Evolutionary conservation across 2,113 vertebrate genomes (phyloP).

Genomic region (Hassar affinis): DNA sequence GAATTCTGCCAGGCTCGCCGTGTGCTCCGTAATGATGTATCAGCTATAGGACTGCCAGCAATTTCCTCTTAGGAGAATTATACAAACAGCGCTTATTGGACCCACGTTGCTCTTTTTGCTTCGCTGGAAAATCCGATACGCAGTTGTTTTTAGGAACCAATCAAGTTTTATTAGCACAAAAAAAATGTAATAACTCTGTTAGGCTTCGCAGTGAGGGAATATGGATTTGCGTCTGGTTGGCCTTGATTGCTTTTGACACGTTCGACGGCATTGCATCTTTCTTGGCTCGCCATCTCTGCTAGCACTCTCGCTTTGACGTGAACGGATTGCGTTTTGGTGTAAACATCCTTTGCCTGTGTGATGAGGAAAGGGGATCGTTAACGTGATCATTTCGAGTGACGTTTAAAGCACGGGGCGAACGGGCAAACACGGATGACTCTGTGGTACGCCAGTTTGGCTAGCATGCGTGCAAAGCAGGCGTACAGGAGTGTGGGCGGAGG

Average conservation of each 20-base stretch:
- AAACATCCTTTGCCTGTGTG: slow-evolving; percentile 20
- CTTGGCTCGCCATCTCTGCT: slow-evolving; percentile 57
- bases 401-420: neutral
- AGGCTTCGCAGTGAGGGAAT: slow-evolving; percentile 56
- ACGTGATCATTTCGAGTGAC: neutral
- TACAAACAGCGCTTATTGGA: slow-evolving; percentile 45
- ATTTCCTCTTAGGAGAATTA: slow-evolving; percentile 52
- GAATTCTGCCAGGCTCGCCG: slow-evolving; percentile 46
- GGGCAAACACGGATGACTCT: neutral
- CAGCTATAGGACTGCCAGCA: slow-evolving; percentile 44
- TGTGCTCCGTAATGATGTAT: slow-evolving; percentile 48
- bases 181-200: slow-evolving; percentile 59
- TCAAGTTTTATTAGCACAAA: slow-evolving; percentile 59
- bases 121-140: slow-evolving; percentile 49
- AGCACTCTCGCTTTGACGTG: slow-evolving; percentile 50
- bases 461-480: slow-evolving; percentile 56
- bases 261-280: slow-evolving; percentile 51
- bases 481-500: neutral
- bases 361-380: too few species aligned
- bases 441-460: slow-evolving; percentile 24
- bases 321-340: slow-evolving; percentile 59
- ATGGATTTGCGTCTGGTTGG: slow-evolving; percentile 56
- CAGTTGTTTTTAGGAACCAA: slow-evolving; percentile 58
- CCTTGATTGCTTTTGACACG: slow-evolving; percentile 61
- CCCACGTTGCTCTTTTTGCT: slow-evolving; percentile 6